Evolutionary conservation across 2,113 vertebrate genomes (phyloP), one percentile per base, ranked within the genome.

Genomic region (Sapajus apella): DNA sequence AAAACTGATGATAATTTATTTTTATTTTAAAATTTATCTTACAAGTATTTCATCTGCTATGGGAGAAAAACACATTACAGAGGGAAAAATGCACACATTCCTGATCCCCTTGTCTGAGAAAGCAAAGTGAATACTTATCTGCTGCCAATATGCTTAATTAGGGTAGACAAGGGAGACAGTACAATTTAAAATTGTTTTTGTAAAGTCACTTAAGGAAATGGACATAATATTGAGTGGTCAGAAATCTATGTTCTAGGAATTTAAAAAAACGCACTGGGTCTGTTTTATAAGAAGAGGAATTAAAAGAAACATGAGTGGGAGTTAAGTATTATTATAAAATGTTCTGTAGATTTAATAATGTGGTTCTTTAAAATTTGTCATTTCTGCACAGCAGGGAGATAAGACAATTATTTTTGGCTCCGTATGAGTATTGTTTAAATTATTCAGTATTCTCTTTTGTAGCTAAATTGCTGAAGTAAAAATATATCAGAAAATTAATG

Each of bases 101-200:
- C 70, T 92, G 25, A 79, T 73, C 20, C 88, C 50, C 11, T 23
- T 50, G 64, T 93, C 79, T 0, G 25, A 95, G 72, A 95, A 89
- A 79, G 88, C 30, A 52, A 94, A 84, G 77, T 72, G 90, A 84
- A 83, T 81, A n/a, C 21, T 94, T 93, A 25, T 52, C 35, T 92
- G n/a, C 23, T 91, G 70, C 61, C 73, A 84, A 37, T 85, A n/a
- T 37, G 9, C 21, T 85, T 91, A 77, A 56, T 95, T 68, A 84
- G 64, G 81, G 32, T 1, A 4, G 40, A 47, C 76, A 96, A 89
- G 92, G 94, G 68, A 97, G 88, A 87, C 89, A 80, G 90, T 86
- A 68, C 50, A 66, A 91, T 95, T 97, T 96, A 90, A 91, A 97
- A 88, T 18, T 68, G 43, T 16, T 94, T 97, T 97, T 93, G 72